Evolutionary conservation across 1,140 invertebrate genomes (phyloP).

Genomic region (Phymastichus coffea): DNA sequence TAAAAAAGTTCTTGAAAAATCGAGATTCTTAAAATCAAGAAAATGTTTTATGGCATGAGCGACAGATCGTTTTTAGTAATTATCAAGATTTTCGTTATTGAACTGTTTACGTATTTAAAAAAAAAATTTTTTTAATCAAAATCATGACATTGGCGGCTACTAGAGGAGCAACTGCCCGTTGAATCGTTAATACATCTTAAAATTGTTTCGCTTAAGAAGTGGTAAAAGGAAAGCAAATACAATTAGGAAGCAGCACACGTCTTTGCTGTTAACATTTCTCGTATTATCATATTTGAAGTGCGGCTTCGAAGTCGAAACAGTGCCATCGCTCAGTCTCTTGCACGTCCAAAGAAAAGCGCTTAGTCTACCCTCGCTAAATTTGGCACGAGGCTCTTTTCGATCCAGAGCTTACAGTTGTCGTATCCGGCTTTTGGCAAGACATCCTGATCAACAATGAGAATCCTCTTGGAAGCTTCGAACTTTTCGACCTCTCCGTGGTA

Average conservation of each 20-base stretch:
- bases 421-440: constrained; percentile 62
- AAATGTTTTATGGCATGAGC: constrained; percentile 16
- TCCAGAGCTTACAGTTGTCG: constrained; percentile 74
- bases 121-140: constrained; percentile 6
- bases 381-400: constrained; percentile 67
- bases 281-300: too few relatives aligned
- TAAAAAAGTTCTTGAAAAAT: constrained; percentile 12
- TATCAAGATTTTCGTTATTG: constrained; percentile 4
- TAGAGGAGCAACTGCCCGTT: not conserved
- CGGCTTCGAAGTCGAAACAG: too few relatives aligned
- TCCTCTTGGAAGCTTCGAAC: constrained; percentile 53
- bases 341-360: too few relatives aligned
- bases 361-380: constrained; percentile 66
- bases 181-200: constrained; percentile 8
- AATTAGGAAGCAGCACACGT: too few relatives aligned
- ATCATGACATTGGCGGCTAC: constrained; percentile 5
- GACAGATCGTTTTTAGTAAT: constrained; percentile 3
- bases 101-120: constrained; percentile 11
- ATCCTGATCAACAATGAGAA: constrained; percentile 71
- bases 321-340: too few relatives aligned
- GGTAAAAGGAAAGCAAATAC: constrained; percentile 1
- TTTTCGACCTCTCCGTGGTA: constrained; percentile 67
- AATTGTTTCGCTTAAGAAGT: constrained; percentile 6
- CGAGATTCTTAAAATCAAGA: constrained; percentile 5
- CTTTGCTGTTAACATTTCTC: too few relatives aligned